Base-by-base conservation (phyloP, 2,797 vertebrate genomes). In the Fistularia commersonii region DNA sequence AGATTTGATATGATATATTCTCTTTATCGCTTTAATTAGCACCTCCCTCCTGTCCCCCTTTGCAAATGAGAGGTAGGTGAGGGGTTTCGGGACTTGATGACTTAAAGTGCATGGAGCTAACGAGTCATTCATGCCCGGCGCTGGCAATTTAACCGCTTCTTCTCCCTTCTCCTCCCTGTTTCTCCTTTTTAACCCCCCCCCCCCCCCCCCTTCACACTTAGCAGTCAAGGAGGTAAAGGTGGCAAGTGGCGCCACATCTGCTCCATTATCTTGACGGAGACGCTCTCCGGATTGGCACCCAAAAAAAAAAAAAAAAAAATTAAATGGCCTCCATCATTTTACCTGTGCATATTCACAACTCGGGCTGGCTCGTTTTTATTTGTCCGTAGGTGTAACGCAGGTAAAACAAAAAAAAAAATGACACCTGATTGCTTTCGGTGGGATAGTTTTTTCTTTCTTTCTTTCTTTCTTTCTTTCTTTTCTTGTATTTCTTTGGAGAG, bases 11-110 rank as follows among this genome's bases (percentile, higher is more conserved):
- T 23, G 4, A 23, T 23, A 77, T 83, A 83, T 87, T 89, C 89
- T 88, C 89, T 91, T 90, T 90, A 90, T 90, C 87, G 88, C 89
- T 77, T 89, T 91, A 91, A 91, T 91, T 89, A 91, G 86, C 89
- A 87, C 88, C 89, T 88, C 86, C 87, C 86, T 87, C 83, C 87
- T 87, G 87, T 88, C 90, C 90, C 90, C 81, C 23, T 88, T 86
- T 85, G 82, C 84, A 89, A 90, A 89, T 90, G 87, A 90, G 84
- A 80, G 85, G 74, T 86, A 88, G 88, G 86, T 90, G 86, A 83
- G 81, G 79, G 87, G 84, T 79, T 79, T 81, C 54, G 77, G 81
- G 82, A 85, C 87, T 85, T 84, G 89, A 90, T 87, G 88, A 86
- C 87, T 90, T 90, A 85, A 88, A 89, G 89, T 80, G 86, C 88